Evolutionary conservation across 64 coral and sea anemone genomes (phyloP), one percentile per base, ranked within the genome.

Genomic region (Actinia equina): DNA sequence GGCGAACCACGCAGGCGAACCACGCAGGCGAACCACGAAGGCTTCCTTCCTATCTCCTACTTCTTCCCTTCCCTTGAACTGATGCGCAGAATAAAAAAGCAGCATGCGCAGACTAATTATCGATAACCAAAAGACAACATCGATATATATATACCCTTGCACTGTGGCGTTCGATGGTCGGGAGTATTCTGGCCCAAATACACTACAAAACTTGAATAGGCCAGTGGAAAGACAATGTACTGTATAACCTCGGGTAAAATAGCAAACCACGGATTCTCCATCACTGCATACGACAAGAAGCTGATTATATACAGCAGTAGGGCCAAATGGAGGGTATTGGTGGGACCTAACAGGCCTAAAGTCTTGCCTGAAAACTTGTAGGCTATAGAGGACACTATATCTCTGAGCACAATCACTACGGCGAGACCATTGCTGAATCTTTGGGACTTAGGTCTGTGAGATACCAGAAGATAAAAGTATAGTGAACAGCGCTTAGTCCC

Each of bases 381-480:
- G 19, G 85, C 42, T 52, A 76, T 76, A 49, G 61, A 67, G 9
- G 67, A 87, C 9, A 76, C 85, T 23, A 87, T 71, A 43, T 87
- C 67, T 67, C 85, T 7, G 56, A 87, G 85, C 6, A 87, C 85
- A n/a, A 87, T 87, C 13, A 87, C 67, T n/a, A 87, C 67, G 4
- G 85, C 85, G 19, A 87, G 37, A 87, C 85, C 27, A 76, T 46
- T 8, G 64, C 85, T 3, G 85, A 71, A 23, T 76, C 85, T 43
- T 87, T 59, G 13, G 85, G 60, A 43, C 85, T 67, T 37, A 87
- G 60, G 43, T 87, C 85, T 25, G 85, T 87, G 16, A 87, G 63
- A 64, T 87, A 87, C 85, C 85, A 87, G 85, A 87, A 87, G 26
- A 87, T 87, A 43, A 87, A 87, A 26, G 85, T 76, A 60, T 87